Base-by-base conservation (phyloP, 2,797 vertebrate species). In the Aselliscus stoliczkanus region DNA sequence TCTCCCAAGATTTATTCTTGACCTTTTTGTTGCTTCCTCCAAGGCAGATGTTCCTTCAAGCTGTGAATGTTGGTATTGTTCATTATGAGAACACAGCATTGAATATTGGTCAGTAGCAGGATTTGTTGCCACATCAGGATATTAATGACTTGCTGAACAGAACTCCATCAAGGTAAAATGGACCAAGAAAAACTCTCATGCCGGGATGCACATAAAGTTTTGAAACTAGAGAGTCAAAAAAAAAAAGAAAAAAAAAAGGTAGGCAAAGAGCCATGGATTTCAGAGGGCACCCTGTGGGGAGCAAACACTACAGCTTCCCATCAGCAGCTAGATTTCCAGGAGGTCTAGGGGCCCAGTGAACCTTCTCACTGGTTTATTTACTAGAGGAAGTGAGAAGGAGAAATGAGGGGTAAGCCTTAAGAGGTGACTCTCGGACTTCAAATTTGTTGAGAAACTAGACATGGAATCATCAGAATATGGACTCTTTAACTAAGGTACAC, bases 101-200 rank as follows among this genome's bases (percentile, higher is more conserved):
- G 58, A 76, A 75, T 75, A 80, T 23, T 92, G 86, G 93, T 94
- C 88, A 90, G 94, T 23, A 37, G 34, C 64, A 25, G 73, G 67
- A 90, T 80, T 25, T 90, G 85, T 81, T 72, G 73, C 44, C 88
- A 54, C 64, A 70, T 93, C 60, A 83, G 62, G 85, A 96, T 94
- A 91, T 60, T 77, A 97, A 85, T 83, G 93, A 93, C 64, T 88
- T 90, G n/a, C 85, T 56, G 82, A 90, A 88, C n/a, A 42, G 67
- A 52, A 75, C 20, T 47, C 65, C 10, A 18, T 52, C 0, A 29
- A 92, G 62, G 75, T 25, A 79, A 89, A 88, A 81, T 50, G 54
- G 75, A 64, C 39, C 44, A 79, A 60, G 88, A 82, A 79, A 79
- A 88, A 52, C 31, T 39, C 56, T 75, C 83, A 25, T 29, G 52